Percentiles rank a stretch among this genome's conserved stretches.
phyloP scores from a whole-genome alignment of 2,888 invertebrate genomes.

The Alcis repandata region DNA sequence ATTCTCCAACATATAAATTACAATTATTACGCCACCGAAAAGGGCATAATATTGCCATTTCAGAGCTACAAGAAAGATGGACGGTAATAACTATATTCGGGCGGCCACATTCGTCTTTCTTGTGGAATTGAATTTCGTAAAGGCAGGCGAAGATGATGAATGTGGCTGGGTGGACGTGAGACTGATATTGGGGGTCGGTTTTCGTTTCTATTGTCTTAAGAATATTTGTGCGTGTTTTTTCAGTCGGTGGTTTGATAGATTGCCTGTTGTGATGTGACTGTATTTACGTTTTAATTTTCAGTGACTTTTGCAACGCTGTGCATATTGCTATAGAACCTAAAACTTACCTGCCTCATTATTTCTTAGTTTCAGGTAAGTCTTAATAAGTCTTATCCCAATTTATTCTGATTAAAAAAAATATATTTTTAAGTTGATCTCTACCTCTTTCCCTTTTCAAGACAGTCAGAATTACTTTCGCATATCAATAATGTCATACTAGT shows the following conservation, averaged over 20 bases:
- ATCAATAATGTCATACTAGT: no score
- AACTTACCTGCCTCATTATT: no score
- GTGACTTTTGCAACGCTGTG: no score
- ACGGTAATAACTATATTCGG: conserved; percentile 70
- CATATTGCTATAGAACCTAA: no score
- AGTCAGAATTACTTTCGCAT: no score
- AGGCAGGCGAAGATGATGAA: conserved; percentile 57
- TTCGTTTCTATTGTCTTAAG: conserved; percentile 38
- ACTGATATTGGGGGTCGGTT: neutral
- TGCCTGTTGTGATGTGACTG: neutral
- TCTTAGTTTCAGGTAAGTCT: no score
- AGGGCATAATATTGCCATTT: conserved; percentile 50
- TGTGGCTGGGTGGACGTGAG: conserved; percentile 35
- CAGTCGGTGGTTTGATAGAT: neutral
- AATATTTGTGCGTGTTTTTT: conserved; percentile 2
- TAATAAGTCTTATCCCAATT: no score
- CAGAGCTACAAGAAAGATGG: conserved; percentile 59
- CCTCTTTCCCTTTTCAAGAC: no score
- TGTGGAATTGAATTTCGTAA: conserved; percentile 64
- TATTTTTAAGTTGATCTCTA: no score
- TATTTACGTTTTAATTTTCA: no score
- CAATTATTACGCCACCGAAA: conserved; percentile 46
- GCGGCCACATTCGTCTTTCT: conserved; percentile 57
- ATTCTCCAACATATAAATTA: conserved; percentile 29
- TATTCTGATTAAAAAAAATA: no score